Conservation (phyloP, 2,113 vertebrate species). For the Calyptommatus sinebrachiatus region DNA sequence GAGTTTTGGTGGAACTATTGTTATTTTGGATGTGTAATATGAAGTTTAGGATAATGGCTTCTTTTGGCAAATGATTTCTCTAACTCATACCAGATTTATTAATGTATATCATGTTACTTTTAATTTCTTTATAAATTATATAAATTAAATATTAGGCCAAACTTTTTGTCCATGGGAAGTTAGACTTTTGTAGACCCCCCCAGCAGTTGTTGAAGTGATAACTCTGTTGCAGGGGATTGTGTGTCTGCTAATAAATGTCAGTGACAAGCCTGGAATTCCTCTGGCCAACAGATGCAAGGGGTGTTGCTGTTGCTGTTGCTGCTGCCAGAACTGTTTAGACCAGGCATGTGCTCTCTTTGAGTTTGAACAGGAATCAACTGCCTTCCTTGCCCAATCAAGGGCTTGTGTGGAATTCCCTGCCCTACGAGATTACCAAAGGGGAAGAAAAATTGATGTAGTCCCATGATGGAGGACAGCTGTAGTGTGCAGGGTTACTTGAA, state of each 20-base stretch:
- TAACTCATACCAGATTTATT: neutral
- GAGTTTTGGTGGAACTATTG: neutral
- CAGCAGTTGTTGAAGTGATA: slow-evolving; percentile 36
- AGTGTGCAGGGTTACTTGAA: neutral
- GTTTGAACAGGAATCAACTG: neutral
- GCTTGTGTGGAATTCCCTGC: neutral
- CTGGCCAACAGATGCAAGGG: slow-evolving; percentile 29
- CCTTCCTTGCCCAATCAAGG: slow-evolving; percentile 24
- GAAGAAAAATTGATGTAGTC: slow-evolving; percentile 9
- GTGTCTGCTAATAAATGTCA: slow-evolving; percentile 39
- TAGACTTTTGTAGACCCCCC: neutral
- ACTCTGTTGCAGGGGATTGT: slow-evolving; percentile 33
- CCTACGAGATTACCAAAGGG: neutral
- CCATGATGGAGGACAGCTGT: slow-evolving; percentile 3
- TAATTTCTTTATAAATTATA: neutral
- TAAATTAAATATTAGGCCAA: neutral
- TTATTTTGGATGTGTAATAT: neutral
- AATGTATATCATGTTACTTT: too few species aligned
- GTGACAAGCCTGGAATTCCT: slow-evolving; percentile 36
- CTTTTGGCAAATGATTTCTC: neutral
- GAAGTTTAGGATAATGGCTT: neutral
- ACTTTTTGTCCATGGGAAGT: slow-evolving; percentile 24
- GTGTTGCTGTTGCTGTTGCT: slow-evolving; percentile 26
- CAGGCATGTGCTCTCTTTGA: slow-evolving; percentile 3
- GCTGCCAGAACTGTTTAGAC: slow-evolving; percentile 13